Percentiles rank a stretch among this genome's conserved stretches.
Evolutionary conservation across 2,113 vertebrate species (phyloP).

Genomic region (Poeciliopsis retropinna): DNA sequence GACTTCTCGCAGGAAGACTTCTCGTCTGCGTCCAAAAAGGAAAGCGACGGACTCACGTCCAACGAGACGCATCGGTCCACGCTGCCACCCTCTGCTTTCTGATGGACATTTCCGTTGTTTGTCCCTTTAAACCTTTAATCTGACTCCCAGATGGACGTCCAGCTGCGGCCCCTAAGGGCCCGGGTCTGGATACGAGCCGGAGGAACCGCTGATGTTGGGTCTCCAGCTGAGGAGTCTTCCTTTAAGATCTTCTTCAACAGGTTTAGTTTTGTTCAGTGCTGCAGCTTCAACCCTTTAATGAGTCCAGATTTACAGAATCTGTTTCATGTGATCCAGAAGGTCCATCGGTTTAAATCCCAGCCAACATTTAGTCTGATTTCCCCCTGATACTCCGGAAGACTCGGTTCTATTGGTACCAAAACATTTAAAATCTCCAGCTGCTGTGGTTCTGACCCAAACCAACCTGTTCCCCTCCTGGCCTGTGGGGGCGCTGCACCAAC

Average conservation of each 20-base stretch:
- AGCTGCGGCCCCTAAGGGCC: background rate
- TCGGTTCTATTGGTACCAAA: too few species aligned
- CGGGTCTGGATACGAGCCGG: background rate
- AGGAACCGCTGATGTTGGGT: background rate
- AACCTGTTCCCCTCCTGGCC: too few species aligned
- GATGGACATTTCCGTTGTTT: background rate
- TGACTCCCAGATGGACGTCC: background rate
- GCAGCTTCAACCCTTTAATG: background rate
- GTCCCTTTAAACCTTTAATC: background rate
- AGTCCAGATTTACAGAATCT: background rate
- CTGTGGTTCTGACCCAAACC: too few species aligned
- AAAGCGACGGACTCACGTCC: background rate
- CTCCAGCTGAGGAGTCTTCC: slow-evolving; percentile 1
- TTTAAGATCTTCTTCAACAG: background rate
- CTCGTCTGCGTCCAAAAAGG: background rate
- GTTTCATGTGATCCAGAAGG: background rate
- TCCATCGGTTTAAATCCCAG: background rate
- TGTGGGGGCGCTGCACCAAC: too few species aligned
- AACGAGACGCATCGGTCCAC: background rate
- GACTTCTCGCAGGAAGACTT: slow-evolving; percentile 10
- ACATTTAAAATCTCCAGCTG: too few species aligned
- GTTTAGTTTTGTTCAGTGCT: background rate
- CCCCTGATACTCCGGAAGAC: too few species aligned
- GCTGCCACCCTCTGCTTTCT: slow-evolving; percentile 55
- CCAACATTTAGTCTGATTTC: too few species aligned